Conservation (phyloP, 2,113 vertebrate species). For the Heloderma charlesbogerti region DNA sequence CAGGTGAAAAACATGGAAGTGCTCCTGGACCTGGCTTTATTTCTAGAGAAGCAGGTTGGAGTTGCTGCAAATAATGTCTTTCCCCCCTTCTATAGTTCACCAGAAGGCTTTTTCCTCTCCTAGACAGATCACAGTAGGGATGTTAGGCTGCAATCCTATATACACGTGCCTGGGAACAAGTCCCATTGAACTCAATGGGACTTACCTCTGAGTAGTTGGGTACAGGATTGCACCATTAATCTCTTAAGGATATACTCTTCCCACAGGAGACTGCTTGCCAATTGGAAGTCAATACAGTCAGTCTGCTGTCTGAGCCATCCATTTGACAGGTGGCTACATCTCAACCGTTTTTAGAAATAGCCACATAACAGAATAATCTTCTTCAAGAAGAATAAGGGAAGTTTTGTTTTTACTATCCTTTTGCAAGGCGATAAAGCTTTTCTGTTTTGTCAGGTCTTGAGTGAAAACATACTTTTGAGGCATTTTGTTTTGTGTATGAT, state of each 20-base stretch:
- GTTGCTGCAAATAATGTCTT: neutral
- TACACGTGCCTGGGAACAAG: too few relatives aligned
- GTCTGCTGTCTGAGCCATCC: neutral
- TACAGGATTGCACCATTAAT: neutral
- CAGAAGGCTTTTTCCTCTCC: neutral
- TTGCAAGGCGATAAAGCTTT: too few relatives aligned
- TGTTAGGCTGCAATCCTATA: neutral
- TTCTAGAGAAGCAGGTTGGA: neutral
- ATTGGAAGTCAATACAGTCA: neutral
- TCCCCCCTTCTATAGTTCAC: neutral
- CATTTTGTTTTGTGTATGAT: neutral
- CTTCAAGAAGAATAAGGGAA: neutral
- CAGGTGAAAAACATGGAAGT: neutral
- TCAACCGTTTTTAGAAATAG: neutral
- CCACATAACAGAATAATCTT: neutral
- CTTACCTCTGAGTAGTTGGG: too few relatives aligned
- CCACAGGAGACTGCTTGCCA: neutral
- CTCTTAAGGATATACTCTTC: neutral
- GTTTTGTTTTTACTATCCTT: neutral
- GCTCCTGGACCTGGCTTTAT: neutral
- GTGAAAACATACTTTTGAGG: neutral
- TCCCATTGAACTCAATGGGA: too few relatives aligned
- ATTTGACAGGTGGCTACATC: neutral
- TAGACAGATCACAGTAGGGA: neutral
- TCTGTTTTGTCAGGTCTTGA: neutral